These are phyloP conservation scores for Gonatopus flavifemur DNA, from an alignment of 1,140 invertebrate species.

Conservation along the genomic window DNA sequence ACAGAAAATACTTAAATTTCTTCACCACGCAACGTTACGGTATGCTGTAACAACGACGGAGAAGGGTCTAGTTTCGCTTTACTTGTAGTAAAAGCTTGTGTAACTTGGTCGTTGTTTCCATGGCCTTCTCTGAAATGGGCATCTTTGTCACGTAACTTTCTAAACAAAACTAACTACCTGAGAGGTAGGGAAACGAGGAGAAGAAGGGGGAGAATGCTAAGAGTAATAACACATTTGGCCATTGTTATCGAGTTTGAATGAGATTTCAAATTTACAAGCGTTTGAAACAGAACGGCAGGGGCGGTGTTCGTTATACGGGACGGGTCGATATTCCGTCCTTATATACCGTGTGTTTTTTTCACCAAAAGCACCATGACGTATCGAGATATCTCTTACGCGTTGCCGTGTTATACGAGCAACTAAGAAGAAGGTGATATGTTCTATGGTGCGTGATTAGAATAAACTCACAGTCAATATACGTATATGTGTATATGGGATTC, in stretches of 20 bases:
- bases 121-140: constrained; percentile 34
- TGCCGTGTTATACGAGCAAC: no score
- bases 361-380: no score
- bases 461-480: no score
- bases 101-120: constrained; percentile 40
- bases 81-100: no score
- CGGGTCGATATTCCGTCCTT: constrained; percentile 19
- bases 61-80: constrained; percentile 12
- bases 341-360: no score
- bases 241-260: not conserved
- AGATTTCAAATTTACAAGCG: constrained; percentile 16
- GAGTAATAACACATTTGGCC: not conserved
- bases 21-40: no score
- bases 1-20: no score
- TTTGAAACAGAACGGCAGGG: not conserved
- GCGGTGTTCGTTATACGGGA: constrained; percentile 32
- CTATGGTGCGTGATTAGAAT: no score
- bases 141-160: constrained; percentile 36
- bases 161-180: constrained; percentile 38
- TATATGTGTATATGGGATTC: no score
- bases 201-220: not conserved
- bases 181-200: not conserved
- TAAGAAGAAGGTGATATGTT: no score
- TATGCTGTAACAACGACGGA: constrained; percentile 12
- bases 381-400: no score